These are phyloP conservation scores for Acholoe squamosa DNA, from an alignment of 2,888 invertebrate genomes.

Conservation along the genomic window DNA sequence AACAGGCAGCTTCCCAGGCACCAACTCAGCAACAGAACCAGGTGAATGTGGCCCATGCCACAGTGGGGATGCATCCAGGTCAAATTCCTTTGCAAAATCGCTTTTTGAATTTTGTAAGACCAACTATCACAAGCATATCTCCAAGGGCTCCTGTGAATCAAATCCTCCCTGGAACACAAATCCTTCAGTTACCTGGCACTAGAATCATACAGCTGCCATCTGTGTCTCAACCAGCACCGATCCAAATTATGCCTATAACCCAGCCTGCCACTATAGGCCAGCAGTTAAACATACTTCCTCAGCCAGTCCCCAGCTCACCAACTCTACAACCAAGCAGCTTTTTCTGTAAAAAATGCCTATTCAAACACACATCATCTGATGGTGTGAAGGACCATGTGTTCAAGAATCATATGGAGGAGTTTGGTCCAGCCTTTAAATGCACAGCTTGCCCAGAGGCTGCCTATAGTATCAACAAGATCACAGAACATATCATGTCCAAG, in stretches of 20 bases:
- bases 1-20: not conserved
- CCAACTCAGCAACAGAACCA: not conserved
- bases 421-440: not conserved
- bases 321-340: not conserved
- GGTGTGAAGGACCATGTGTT: not conserved
- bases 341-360: not conserved
- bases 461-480: not conserved
- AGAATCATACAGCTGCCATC: not conserved
- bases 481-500: not conserved
- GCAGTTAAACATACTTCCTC: not conserved
- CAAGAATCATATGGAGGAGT: not conserved
- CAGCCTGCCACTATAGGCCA: not conserved
- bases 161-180: not conserved
- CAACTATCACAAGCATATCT: no score
- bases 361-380: not conserved
- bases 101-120: not conserved
- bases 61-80: not conserved
- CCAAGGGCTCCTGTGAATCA: not conserved
- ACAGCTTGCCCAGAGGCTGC: not conserved
- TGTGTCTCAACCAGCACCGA: not conserved
- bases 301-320: not conserved
- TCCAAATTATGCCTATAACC: not conserved
- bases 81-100: not conserved
- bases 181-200: not conserved
- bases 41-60: not conserved